Conservation (phyloP, 2,113 vertebrate species). For the Rhinolophus sinicus region DNA sequence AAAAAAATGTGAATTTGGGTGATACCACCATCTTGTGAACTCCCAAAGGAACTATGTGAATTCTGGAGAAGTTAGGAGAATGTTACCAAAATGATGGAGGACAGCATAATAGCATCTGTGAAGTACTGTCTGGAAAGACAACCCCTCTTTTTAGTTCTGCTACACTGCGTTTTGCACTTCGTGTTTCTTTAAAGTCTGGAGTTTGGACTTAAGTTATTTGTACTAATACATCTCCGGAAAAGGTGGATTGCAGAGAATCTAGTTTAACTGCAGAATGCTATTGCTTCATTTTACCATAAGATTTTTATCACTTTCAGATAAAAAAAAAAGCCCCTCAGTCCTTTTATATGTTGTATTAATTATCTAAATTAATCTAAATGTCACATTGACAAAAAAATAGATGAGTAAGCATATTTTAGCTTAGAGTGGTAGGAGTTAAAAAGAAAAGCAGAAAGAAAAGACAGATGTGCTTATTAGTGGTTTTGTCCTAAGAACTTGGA, state of each 20-base stretch:
- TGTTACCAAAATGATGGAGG: neutral
- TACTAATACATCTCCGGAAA: neutral
- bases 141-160: neutral
- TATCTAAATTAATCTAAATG: constrained; percentile 36
- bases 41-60: neutral
- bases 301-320: neutral
- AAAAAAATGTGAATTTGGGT: neutral
- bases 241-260: neutral
- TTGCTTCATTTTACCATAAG: neutral
- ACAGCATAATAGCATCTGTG: neutral
- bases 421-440: neutral
- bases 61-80: constrained; percentile 3
- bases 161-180: neutral
- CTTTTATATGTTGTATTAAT: constrained; percentile 1
- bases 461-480: neutral
- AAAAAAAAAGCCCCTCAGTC: neutral
- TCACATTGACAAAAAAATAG: constrained; percentile 42
- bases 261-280: neutral
- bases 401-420: constrained; percentile 53
- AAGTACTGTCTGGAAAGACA: neutral
- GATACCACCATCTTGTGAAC: neutral
- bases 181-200: neutral
- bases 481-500: neutral
- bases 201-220: neutral
- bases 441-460: neutral